Base-by-base conservation (phyloP, 2,113 vertebrate species). In the Nothobranchius kuhntae region DNA sequence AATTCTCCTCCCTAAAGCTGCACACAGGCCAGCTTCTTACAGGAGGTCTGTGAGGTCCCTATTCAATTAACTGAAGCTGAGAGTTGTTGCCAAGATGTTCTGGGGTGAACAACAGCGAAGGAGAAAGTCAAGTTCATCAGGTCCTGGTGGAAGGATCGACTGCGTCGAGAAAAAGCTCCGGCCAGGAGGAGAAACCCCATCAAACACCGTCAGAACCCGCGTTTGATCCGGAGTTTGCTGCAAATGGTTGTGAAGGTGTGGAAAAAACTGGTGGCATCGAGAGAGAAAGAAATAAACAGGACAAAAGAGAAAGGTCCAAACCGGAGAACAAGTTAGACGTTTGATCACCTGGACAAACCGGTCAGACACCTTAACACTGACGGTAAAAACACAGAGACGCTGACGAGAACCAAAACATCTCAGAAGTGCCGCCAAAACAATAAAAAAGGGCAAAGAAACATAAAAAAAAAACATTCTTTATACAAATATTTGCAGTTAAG, bases 401-500 rank as follows among this genome's bases (percentile, higher is more conserved):
- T 24, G 79, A 78, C 53, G 63, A 86, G 73, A 81, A 77, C 13
- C 12, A 52, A 17, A 63, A 73, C 53, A 21, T 10, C 76, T 70
- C 47, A n/a, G 15, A 21, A 21, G 48, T 51, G 8, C 48, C 48
- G 0, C 48, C n/a, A 53, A 73, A 73, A 73, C 86, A 65, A 14
- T 44, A 68, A 70, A 85, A 65, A 4, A 55, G 60, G 75, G 58
- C 17, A 74, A 79, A 65, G 54, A 68, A 69, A 9, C 63, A 52
- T 53, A 77, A 79, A 46, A 77, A 79, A 46, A 74, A 74, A 89
- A 81, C 36, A 55, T 71, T 83, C 75, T 67, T 90, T 83, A 81
- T 89, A 90, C 86, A 89, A 92, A 91, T 86, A 91, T 91, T 89
- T 91, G 90, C 86, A 87, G 85, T 87, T 83, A 87, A 87, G 71